Evolutionary conservation across 2,797 vertebrate species (phyloP).

Genomic region (Phoxinus dragarum): DNA sequence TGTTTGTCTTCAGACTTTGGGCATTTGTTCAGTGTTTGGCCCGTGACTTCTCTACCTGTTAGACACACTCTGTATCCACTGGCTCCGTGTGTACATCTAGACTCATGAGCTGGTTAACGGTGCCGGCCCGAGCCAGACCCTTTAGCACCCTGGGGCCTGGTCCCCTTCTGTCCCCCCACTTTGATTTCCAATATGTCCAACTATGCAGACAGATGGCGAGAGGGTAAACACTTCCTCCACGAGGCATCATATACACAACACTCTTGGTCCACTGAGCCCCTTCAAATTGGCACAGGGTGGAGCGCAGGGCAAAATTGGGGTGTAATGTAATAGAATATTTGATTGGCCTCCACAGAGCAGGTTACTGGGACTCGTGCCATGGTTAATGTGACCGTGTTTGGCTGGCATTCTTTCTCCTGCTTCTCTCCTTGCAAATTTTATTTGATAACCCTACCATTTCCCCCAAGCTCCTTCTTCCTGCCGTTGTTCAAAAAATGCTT

Average conservation of each 20-base stretch:
- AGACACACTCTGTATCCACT: constrained; percentile 14
- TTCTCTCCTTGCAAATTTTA: constrained; percentile 20
- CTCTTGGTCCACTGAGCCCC: constrained; percentile 66
- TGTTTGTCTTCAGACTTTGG: neutral
- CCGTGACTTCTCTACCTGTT: constrained; percentile 18
- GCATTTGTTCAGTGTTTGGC: constrained; percentile 2
- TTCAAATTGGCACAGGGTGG: constrained; percentile 46
- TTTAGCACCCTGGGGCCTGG: constrained; percentile 66
- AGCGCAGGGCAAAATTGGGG: constrained; percentile 78
- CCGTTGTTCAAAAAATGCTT: constrained; percentile 47
- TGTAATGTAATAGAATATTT: constrained; percentile 92
- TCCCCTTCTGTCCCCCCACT: constrained; percentile 77
- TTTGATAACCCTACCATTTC: constrained; percentile 40
- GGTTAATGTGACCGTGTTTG: constrained; percentile 64
- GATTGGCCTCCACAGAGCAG: constrained; percentile 78
- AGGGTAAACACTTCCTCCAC: constrained; percentile 80
- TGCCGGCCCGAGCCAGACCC: constrained; percentile 61
- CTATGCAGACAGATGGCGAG: constrained; percentile 85
- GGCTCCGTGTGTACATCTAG: constrained; percentile 20
- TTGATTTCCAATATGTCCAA: constrained; percentile 86
- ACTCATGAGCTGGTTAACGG: constrained; percentile 22
- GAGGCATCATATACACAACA: constrained; percentile 75
- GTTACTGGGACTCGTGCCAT: constrained; percentile 70
- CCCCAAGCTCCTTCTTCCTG: constrained; percentile 27
- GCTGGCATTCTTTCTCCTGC: constrained; percentile 53